phyloP scores from a whole-genome alignment of 2,797 vertebrate genomes.

The Pseudocheirus occidentalis region DNA sequence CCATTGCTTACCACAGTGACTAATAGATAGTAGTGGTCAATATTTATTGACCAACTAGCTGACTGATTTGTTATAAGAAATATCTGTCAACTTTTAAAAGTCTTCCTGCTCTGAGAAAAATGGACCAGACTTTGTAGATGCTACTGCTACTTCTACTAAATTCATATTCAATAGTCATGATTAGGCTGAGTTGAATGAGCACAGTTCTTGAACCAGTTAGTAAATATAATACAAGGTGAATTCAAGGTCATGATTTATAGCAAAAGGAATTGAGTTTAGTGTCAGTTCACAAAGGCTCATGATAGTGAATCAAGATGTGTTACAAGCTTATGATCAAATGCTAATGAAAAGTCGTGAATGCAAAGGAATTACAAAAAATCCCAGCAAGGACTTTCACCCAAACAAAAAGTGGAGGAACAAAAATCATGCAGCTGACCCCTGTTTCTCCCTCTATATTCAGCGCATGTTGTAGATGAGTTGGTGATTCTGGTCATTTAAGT shows the following conservation, averaged over 20 bases:
- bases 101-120: conserved; percentile 12
- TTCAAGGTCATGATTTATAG: not conserved
- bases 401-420: too few species aligned
- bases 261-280: not conserved
- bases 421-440: not conserved
- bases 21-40: not conserved
- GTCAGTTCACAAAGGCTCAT: not conserved
- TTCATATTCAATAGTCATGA: not conserved
- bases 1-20: not conserved
- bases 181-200: not conserved
- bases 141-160: conserved; percentile 21
- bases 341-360: not conserved
- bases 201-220: not conserved
- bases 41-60: not conserved
- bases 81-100: conserved; percentile 26
- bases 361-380: not conserved
- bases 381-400: not conserved
- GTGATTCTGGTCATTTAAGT: not conserved
- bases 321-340: not conserved
- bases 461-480: too few species aligned
- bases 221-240: not conserved
- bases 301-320: not conserved
- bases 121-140: not conserved
- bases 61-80: conserved; percentile 5
- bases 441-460: not conserved